Conservation (phyloP, 2,888 invertebrate genomes). For the Dermolepida albohirtum region DNA sequence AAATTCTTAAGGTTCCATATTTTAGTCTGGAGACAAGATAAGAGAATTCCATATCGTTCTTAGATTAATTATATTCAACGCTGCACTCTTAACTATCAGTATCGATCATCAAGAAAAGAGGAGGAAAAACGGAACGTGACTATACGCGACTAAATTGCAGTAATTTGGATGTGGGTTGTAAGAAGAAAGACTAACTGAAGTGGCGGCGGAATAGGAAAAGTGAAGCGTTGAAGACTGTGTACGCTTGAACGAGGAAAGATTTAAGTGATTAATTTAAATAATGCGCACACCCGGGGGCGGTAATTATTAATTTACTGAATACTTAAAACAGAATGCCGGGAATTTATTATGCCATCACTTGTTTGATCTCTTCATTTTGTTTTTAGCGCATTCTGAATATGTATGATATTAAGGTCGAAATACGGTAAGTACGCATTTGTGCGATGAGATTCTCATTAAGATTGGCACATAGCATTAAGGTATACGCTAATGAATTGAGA, state of each 20-base stretch:
- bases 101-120: slow-evolving; percentile 14
- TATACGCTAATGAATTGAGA: slow-evolving; percentile 29
- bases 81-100: slow-evolving; percentile 13
- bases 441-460: slow-evolving; percentile 34
- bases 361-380: slow-evolving; percentile 37
- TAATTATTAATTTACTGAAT: slow-evolving; percentile 39
- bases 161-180: slow-evolving; percentile 13
- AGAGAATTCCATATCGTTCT: too few relatives aligned
- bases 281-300: slow-evolving; percentile 22
- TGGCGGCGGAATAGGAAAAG: background rate
- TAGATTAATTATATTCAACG: slow-evolving; percentile 26
- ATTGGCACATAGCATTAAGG: slow-evolving; percentile 7
- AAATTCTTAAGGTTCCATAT: too few relatives aligned
- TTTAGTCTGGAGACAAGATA: too few relatives aligned
- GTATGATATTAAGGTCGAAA: background rate
- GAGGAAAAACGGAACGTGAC: slow-evolving; percentile 20
- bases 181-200: too few relatives aligned
- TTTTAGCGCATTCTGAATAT: slow-evolving; percentile 6
- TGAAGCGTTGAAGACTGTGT: slow-evolving; percentile 1
- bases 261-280: slow-evolving; percentile 38
- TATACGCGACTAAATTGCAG: slow-evolving; percentile 3
- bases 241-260: slow-evolving; percentile 26
- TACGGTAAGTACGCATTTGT: slow-evolving; percentile 9
- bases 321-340: slow-evolving; percentile 32
- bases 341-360: slow-evolving; percentile 28